phyloP scores from a whole-genome alignment of 2,888 invertebrate species.

The Cephus pygmeus region DNA sequence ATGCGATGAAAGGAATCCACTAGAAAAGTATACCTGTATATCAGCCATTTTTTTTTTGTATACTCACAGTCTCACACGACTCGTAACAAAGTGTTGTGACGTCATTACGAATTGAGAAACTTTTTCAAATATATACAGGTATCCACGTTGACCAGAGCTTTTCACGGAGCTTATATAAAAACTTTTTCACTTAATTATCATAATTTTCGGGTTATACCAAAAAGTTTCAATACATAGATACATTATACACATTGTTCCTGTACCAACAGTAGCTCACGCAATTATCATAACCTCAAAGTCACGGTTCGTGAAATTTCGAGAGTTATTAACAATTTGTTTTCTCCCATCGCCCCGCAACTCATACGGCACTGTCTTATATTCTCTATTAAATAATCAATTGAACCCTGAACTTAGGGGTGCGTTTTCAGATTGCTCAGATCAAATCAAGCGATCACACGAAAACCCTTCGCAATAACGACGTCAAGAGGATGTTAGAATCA shows the following conservation, averaged over 20 bases:
- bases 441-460: background rate
- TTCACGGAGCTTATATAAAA: background rate
- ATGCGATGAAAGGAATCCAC: background rate
- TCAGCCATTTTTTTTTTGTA: background rate
- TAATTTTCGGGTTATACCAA: background rate
- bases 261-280: too few species aligned
- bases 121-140: too few species aligned
- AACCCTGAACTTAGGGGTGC: background rate
- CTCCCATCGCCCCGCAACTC: too few species aligned
- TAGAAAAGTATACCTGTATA: background rate
- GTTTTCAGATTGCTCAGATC: background rate
- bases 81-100: background rate
- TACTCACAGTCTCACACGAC: background rate
- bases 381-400: background rate
- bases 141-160: too few species aligned
- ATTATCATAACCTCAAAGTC: too few species aligned
- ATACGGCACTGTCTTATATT: background rate
- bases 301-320: too few species aligned
- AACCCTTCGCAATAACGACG: background rate
- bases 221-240: background rate
- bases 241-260: too few species aligned
- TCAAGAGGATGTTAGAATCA: background rate
- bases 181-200: background rate
- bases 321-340: background rate
- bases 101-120: background rate